Evolutionary conservation across 1,140 invertebrate genomes (phyloP), one percentile per base, ranked within the genome.

Genomic region (Colletes latitarsis): DNA sequence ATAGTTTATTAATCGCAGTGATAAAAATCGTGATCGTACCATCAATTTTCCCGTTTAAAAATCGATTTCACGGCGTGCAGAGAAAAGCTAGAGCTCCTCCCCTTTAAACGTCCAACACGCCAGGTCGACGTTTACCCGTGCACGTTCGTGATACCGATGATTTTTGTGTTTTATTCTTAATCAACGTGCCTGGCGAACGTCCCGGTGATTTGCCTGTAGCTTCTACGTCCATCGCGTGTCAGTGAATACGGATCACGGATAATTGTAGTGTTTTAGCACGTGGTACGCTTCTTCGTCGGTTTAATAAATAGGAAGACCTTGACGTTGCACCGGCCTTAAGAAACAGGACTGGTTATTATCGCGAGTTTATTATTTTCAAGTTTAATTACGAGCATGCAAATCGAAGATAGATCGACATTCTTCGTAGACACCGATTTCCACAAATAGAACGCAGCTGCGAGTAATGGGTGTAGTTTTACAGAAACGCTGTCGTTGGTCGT

Each of bases 111-210:
- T 58, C 5, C 15, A 6, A 39, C 57, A 15, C 17, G 17, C 21
- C 17, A 8, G 5, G 57, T 49, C 21, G 15, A 46, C 6, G 55
- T 60, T 67, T 15, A 69, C 3, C 4, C n/a, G 72, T 10, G 12
- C 66, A 17, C 39, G 17, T 60, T 70, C 39, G 10, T 19, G 62
- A 12, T 75, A 55, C 46, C 41, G 5, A 6, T 15, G 10, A 14
- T 76, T 21, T 43, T 71, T 43, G 67, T 6, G 57, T 63, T 71
- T 78, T 63, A 60, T 78, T 71, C 68, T 52, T 52, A 69, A 77
- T 49, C 64, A 69, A 77, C 46, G 75, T 46, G 63, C 14, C 3
- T 9, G 30, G 49, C 41, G 69, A 17, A 63, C 53, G 15, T 58
- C 39, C 17, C 52, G 14, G 41, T 55, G 63, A 77, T 77, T 68